Evolutionary conservation across 2,888 invertebrate species (phyloP).

Genomic region (Branchellion lobata): DNA sequence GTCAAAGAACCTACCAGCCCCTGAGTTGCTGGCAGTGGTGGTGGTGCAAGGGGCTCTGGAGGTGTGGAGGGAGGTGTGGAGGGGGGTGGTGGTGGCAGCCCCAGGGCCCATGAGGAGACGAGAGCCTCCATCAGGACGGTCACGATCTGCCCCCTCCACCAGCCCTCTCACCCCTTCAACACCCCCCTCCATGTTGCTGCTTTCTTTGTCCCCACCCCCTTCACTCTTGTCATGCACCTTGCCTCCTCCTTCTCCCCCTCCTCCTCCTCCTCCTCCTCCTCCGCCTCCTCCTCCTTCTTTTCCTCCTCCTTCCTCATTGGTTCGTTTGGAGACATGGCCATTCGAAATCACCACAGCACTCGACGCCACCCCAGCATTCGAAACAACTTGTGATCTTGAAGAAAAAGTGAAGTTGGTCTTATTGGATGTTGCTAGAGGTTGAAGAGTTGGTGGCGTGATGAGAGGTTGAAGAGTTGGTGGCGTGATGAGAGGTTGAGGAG

Average conservation of each 20-base stretch:
- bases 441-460: no score
- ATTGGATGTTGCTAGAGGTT: background rate
- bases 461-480: no score
- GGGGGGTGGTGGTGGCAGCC: background rate
- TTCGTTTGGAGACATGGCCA: background rate
- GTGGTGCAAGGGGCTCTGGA: background rate
- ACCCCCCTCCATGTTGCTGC: conserved; percentile 27
- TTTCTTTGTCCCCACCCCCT: background rate
- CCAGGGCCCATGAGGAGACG: background rate
- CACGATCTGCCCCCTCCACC: conserved; percentile 41
- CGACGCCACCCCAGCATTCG: background rate
- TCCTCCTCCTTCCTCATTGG: background rate
- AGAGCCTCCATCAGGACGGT: conserved; percentile 33
- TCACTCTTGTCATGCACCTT: background rate
- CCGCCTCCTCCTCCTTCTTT: no score
- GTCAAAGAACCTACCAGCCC: conserved; percentile 1
- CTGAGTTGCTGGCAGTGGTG: background rate
- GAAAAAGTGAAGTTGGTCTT: no score
- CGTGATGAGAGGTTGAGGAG: no score
- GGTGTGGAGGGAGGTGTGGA: background rate
- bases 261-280: no score
- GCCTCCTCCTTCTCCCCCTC: background rate
- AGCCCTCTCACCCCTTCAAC: conserved; percentile 31
- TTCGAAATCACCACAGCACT: background rate
- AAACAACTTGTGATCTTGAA: background rate